Base-by-base conservation (phyloP, 2,888 invertebrate genomes). In the Calephelis perditalis region DNA sequence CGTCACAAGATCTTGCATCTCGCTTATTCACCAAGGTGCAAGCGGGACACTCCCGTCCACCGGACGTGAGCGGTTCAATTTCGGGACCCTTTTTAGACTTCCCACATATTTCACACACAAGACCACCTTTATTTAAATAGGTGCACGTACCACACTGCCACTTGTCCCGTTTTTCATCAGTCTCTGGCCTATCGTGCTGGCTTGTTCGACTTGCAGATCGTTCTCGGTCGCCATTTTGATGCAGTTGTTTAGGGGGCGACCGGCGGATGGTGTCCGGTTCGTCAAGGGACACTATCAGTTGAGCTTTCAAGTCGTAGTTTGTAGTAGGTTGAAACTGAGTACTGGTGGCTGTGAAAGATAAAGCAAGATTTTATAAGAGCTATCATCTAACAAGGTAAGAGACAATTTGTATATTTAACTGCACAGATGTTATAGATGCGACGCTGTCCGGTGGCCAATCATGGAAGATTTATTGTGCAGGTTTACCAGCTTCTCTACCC, bases 121-220 rank as follows among this genome's bases (percentile, higher is more conserved):
- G 78, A 0, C 74, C 70, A 0, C 77, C 71, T 3, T 79, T 79
- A 73, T 96, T 96, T 11, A 94, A 76, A 76, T 91, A 96, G 0
- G 96, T 96, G 79, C 96, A 96, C 0, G 92, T 91, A 0, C 86
- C 87, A 75, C 96, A 96, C 65, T 93, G 92, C 96, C 96, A 96
- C 64, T 86, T 90, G 55, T 75, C 77, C 45, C 62, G 76, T 44
- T 62, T 46, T 36, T 73, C 76, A 6, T 52, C 47, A 46, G 10
- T 56, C 11, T 36, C 69, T 43, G 58, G 63, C 63, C 73, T 62
- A 56, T 70, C 62, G 64, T 67, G 61, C 66, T 72, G 36, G 68
- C 67, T 56, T 26, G 70, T 62, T 36, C 76, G 63, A 63, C 75
- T 78, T 45, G 62, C 59, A 0, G 76, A 69, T 7, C 73, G 70